A percentile compares a stretch with the other conserved stretches of the same genome.
Conservation (phyloP, 2,797 vertebrate genomes). For the Natrix natrix region DNA sequence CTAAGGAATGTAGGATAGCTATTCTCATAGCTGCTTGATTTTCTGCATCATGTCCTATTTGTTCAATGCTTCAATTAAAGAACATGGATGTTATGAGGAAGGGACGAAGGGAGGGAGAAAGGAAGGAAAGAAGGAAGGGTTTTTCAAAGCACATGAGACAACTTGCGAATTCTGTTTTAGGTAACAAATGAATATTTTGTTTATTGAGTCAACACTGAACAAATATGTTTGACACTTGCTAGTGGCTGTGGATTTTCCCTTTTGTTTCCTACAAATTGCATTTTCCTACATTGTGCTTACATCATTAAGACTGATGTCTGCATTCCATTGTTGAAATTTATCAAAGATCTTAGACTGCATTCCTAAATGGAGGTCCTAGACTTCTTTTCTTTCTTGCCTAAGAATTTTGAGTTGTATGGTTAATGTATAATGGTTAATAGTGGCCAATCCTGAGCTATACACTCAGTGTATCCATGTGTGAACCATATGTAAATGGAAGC, state of each 20-base stretch:
- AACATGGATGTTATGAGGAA: conserved; percentile 8
- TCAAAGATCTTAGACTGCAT: not conserved
- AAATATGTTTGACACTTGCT: conserved; percentile 12
- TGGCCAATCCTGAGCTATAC: not conserved
- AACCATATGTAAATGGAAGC: not conserved
- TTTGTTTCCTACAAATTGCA: not conserved
- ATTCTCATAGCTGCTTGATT: not conserved
- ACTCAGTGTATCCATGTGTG: not conserved
- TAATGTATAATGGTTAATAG: not conserved
- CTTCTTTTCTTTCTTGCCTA: not conserved
- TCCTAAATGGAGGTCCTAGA: too few relatives aligned
- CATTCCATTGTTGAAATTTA: not conserved
- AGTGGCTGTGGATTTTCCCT: not conserved
- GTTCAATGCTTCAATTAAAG: conserved; percentile 24
- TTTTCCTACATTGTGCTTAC: not conserved
- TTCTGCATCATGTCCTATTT: conserved; percentile 6
- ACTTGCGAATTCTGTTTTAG: not conserved
- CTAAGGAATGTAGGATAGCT: not conserved
- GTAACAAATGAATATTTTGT: conserved; percentile 2
- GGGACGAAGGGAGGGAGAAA: not conserved
- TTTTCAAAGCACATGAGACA: not conserved
- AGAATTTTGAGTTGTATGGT: not conserved
- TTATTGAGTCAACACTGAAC: not conserved
- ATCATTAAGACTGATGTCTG: not conserved
- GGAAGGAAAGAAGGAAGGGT: not conserved